Evolutionary conservation across 2,888 invertebrate genomes (phyloP), one percentile per base, ranked within the genome.

Genomic region (Tribolium freemani): DNA sequence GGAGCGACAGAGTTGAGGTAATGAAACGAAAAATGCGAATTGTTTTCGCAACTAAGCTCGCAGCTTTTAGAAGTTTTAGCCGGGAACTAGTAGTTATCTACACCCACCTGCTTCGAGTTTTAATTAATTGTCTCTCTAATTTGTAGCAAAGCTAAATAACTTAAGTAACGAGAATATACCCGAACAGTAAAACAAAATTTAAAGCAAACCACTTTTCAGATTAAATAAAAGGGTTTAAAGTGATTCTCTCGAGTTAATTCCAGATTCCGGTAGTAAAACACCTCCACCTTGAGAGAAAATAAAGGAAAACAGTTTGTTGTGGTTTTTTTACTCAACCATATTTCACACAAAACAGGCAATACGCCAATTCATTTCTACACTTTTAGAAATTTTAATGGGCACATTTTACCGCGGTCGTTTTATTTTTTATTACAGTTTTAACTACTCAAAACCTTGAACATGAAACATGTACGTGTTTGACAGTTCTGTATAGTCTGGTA

Each of bases 1-100:
- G 87, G 86, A 81, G 82, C n/a, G 84, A 87, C 57, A 83, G 83
- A 74, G 75, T 81, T 44, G 83, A 84, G 84, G 84, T 84, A 81
- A 73, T 38, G 38, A 8, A 38, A 38, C 9, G 38, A 38, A 38
- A 38, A 38, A 38, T 38, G n/a, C 8, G n/a, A 38, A 38, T n/a
- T 38, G 38, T 38, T 38, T 38, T 38, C n/a, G 9, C 38, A 6
- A 8, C 38, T 26, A 26, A 26, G 26, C 26, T 38, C 31, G 2
- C 8, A 38, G 21, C 21, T 21, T 38, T 38, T 38, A 38, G 38
- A 38, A 8, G 8, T 38, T 38, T 38, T 9, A 38, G 38, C 38
- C 8, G 9, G n/a, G 9, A 38, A 38, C 38, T 38, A n/a, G 38
- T 1, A 38, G 38, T n/a, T 38, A 38, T 38, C 38, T n/a, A 38